phyloP scores from a whole-genome alignment of 2,113 vertebrate species.

The Apteryx mantelli region DNA sequence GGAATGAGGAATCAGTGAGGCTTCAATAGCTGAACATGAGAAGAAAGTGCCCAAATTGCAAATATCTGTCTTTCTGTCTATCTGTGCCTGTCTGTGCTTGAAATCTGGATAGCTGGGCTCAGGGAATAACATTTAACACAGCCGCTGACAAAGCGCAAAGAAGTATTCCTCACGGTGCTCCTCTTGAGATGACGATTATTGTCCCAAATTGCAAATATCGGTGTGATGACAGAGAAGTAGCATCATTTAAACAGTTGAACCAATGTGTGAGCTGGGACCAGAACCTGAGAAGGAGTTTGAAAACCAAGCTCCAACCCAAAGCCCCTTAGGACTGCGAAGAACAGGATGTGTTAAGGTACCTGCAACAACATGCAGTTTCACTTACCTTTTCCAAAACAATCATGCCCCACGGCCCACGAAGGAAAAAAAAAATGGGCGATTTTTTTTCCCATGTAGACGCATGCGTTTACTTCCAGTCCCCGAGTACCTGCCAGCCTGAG shows the following conservation, averaged over 20 bases:
- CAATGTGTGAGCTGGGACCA: not conserved
- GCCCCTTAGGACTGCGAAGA: not conserved
- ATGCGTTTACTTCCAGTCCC: not conserved
- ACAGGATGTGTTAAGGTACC: not conserved
- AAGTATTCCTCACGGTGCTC: not conserved
- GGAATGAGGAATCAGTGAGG: conserved; percentile 18
- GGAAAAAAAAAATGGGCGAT: not conserved
- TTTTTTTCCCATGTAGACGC: not conserved
- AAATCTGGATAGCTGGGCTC: conserved; percentile 1
- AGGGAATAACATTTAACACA: not conserved
- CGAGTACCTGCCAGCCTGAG: not conserved
- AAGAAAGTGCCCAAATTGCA: conserved; percentile 37
- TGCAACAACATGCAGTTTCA: not conserved
- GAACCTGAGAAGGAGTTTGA: not conserved
- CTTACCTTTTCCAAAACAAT: not conserved
- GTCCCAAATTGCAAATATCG: not conserved
- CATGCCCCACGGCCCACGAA: not conserved
- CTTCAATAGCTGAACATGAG: conserved; percentile 13
- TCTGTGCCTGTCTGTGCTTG: conserved; percentile 35
- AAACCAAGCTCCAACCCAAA: not conserved
- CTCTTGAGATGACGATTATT: not conserved
- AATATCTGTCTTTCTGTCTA: conserved; percentile 8
- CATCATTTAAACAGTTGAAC: not conserved
- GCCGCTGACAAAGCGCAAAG: not conserved
- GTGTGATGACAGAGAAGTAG: not conserved